phyloP scores from a whole-genome alignment of 2,888 invertebrate genomes.

The Campaea margaritaria region DNA sequence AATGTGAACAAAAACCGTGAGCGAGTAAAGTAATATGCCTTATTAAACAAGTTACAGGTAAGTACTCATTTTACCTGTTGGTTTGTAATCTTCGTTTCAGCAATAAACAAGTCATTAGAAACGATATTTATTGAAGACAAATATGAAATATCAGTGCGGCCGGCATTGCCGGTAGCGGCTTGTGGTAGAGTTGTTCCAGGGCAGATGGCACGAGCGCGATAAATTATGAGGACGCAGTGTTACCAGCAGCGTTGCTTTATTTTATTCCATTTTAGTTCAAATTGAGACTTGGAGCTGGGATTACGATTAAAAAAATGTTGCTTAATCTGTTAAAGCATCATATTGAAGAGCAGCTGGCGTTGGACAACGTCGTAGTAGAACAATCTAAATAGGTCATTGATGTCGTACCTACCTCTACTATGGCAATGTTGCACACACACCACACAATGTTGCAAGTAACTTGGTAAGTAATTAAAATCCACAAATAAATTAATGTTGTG shows the following conservation, averaged over 20 bases:
- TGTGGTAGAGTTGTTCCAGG: constrained; percentile 25
- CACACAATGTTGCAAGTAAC: too few relatives aligned
- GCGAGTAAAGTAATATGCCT: constrained; percentile 4
- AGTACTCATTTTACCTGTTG: constrained; percentile 41
- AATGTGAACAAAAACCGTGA: background rate
- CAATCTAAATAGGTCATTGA: too few relatives aligned
- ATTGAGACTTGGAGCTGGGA: too few relatives aligned
- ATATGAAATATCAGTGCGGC: constrained; percentile 27
- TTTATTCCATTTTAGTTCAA: too few relatives aligned
- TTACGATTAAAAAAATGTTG: too few relatives aligned
- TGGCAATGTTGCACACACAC: too few relatives aligned
- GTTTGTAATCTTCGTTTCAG: constrained; percentile 38
- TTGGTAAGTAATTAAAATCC: too few relatives aligned
- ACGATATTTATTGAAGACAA: constrained; percentile 30
- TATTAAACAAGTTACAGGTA: constrained; percentile 10
- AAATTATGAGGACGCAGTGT: constrained; percentile 23
- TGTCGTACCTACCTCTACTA: too few relatives aligned
- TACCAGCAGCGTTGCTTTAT: constrained; percentile 13
- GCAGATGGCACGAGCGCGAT: constrained; percentile 32
- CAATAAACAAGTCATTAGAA: constrained; percentile 33
- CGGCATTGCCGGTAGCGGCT: constrained; percentile 25
- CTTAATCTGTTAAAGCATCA: too few relatives aligned
- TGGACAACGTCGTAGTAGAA: too few relatives aligned
- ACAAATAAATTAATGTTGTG: too few relatives aligned
- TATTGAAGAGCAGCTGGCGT: too few relatives aligned